Evolutionary conservation across 2,797 vertebrate species (phyloP), one percentile per base, ranked within the genome.

Genomic region (Dipus sagitta): DNA sequence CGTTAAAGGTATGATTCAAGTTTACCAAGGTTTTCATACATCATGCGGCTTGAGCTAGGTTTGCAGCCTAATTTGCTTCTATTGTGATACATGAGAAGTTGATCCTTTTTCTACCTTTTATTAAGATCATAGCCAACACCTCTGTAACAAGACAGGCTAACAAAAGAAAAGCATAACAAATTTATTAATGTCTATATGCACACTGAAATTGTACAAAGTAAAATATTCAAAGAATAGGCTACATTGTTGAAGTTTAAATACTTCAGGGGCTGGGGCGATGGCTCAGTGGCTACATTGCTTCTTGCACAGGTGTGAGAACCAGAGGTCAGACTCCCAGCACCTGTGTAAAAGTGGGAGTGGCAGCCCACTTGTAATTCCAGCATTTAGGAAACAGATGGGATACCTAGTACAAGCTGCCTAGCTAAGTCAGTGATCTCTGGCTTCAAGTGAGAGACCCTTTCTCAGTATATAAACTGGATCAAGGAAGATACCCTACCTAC

Each of bases 31-130:
- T 85, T 94, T 54, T 90, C 34, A 15, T 86, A 7, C 7, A 6
- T 70, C 11, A 7, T 77, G 23, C 64, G 30, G 28, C 26, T 91
- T 79, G 5, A 70, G 17, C 64, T 75, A 34, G 21, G 20, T 76
- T 70, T 91, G n/a, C n/a, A 91, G 42, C 30, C 21, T 24, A 93
- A 38, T 94, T 70, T 85, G 67, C 13, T 34, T 86, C 62, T 65
- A 18, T 30, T 67, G 20, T 13, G 24, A 24, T 24, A 80, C 8
- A 65, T 70, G 80, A 92, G 67, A 52, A 28, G 58, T 17, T 52
- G 15, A 38, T 14, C 13, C 75, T 24, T 80, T 80, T 54, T n/a
- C 24, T 52, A 10, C 14, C 28, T 7, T 38, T 78, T 8, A 62
- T 71, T 38, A 18, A 86, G 17, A 60, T 62, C 38, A 52, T 30